Conservation (phyloP, 2,888 invertebrate genomes). For the Cryptosula pallasiana region DNA sequence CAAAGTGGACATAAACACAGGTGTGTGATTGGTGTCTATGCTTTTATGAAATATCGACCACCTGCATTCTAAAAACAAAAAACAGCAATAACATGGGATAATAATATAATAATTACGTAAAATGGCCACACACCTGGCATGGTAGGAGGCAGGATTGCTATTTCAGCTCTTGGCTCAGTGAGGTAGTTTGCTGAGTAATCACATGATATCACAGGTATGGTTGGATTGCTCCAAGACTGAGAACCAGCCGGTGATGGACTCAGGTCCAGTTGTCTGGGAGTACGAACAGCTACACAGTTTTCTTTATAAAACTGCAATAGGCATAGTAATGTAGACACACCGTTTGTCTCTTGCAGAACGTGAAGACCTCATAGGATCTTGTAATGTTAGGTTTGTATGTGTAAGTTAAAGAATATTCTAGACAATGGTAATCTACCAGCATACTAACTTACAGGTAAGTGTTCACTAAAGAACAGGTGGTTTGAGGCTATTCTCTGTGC, state of each 20-base stretch:
- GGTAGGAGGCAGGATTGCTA: background rate
- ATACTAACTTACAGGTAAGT: constrained; percentile 20
- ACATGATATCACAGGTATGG: background rate
- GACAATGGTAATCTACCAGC: too few relatives aligned
- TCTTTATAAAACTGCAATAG: constrained; percentile 1
- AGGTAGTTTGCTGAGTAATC: background rate
- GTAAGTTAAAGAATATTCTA: background rate
- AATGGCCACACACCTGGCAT: background rate
- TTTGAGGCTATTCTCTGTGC: background rate
- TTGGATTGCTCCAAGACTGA: background rate
- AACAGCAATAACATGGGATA: too few relatives aligned
- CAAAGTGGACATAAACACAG: too few relatives aligned
- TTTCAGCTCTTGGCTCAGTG: background rate
- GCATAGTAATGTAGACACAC: too few relatives aligned
- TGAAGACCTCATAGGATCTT: too few relatives aligned
- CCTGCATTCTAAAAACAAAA: too few relatives aligned
- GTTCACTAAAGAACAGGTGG: background rate
- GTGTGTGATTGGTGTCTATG: too few relatives aligned
- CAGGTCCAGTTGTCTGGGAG: background rate
- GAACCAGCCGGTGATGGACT: background rate
- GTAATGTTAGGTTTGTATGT: too few relatives aligned
- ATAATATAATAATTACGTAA: background rate
- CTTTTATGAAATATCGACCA: too few relatives aligned
- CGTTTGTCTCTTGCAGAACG: too few relatives aligned
- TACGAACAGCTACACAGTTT: background rate